These are phyloP conservation scores for Lagria hirta DNA, from an alignment of 2,888 invertebrate genomes.

Conservation along the genomic window DNA sequence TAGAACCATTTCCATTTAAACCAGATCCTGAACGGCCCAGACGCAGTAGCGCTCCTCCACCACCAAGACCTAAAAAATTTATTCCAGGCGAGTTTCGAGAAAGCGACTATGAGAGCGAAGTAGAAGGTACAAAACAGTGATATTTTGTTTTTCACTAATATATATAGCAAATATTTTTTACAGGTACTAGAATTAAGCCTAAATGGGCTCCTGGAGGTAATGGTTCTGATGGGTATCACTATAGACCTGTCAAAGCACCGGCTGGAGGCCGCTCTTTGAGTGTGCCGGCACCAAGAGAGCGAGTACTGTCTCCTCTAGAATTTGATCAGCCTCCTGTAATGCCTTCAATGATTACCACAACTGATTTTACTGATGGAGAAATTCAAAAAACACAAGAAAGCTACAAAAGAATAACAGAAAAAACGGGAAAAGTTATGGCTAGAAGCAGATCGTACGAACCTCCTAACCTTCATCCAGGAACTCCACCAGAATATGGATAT, in stretches of 20 bases:
- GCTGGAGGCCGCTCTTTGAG: conserved; percentile 56
- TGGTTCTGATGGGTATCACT: conserved; percentile 61
- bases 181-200: conserved; percentile 60
- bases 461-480: conserved; percentile 56
- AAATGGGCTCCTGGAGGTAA: conserved; percentile 66
- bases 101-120: conserved; percentile 71
- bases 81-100: conserved; percentile 66
- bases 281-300: conserved; percentile 54
- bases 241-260: conserved; percentile 65
- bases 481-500: conserved; percentile 63
- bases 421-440: conserved; percentile 41
- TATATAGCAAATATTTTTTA: too few relatives aligned
- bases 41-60: conserved; percentile 53
- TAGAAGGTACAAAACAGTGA: too few relatives aligned
- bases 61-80: conserved; percentile 66
- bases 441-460: conserved; percentile 43
- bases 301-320: conserved; percentile 63
- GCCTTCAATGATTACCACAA: conserved; percentile 43
- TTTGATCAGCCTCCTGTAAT: conserved; percentile 60
- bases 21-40: conserved; percentile 52
- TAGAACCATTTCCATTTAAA: conserved; percentile 57
- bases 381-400: conserved; percentile 28
- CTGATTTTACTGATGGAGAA: conserved; percentile 33
- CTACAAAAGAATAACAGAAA: conserved; percentile 43
- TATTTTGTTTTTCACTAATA: too few relatives aligned